Conservation (phyloP, 2,888 invertebrate genomes). For the Leucophenga montana region DNA sequence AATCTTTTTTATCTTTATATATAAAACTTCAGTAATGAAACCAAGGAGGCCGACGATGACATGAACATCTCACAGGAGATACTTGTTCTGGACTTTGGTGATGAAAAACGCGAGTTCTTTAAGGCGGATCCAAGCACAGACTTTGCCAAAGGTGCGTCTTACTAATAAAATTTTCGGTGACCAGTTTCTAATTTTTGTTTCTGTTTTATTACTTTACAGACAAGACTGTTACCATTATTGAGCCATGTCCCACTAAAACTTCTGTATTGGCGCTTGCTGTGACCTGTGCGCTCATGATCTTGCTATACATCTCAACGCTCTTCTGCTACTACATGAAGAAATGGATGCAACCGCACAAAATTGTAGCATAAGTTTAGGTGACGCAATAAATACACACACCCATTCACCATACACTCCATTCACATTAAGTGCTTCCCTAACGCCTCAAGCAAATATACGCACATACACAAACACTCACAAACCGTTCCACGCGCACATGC, state of each 20-base stretch:
- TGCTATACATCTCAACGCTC: constrained; percentile 91
- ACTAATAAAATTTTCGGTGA: background rate
- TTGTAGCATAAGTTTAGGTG: constrained; percentile 77
- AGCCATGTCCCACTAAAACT: constrained; percentile 92
- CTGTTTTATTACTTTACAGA: constrained; percentile 75
- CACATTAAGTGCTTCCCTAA: background rate
- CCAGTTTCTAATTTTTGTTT: background rate
- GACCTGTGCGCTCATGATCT: constrained; percentile 89
- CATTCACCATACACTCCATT: constrained; percentile 12
- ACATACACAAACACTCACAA: constrained; percentile 36
- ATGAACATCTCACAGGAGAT: constrained; percentile 97
- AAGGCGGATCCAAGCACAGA: constrained; percentile 84
- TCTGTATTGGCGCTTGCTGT: constrained; percentile 93
- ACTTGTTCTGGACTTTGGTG: constrained; percentile 92
- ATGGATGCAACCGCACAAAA: constrained; percentile 89
- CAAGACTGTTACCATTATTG: constrained; percentile 91
- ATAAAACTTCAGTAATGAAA: constrained; percentile 75
- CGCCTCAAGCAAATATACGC: constrained; percentile 18
- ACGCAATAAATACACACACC: constrained; percentile 38
- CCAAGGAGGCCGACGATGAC: constrained; percentile 76
- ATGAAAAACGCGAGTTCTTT: constrained; percentile 88
- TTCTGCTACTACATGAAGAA: constrained; percentile 96
- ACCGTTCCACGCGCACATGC: constrained; percentile 36
- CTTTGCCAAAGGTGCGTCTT: constrained; percentile 79
- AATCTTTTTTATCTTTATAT: constrained; percentile 15